Percentiles rank a stretch among this genome's conserved stretches.
Evolutionary conservation across 2,888 invertebrate species (phyloP).

Genomic region (Flexamia atlantica): DNA sequence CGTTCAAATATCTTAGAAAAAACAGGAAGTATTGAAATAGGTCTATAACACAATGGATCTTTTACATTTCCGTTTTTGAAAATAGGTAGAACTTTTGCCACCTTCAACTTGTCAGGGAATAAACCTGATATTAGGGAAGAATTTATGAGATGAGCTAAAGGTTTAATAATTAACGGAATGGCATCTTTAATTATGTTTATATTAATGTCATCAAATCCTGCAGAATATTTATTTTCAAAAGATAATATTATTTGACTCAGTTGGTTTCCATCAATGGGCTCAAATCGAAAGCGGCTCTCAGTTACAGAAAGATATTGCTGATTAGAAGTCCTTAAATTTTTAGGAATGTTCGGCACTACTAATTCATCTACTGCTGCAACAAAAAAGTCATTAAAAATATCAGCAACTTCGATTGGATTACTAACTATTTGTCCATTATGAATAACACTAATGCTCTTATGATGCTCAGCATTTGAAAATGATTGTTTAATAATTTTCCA

Average conservation of each 20-base stretch:
- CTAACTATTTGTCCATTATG: background rate
- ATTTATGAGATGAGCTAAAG: background rate
- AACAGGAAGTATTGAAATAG: background rate
- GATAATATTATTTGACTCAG: background rate
- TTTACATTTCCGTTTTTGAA: slow-evolving; percentile 29
- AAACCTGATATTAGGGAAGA: slow-evolving; percentile 32
- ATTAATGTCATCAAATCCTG: slow-evolving; percentile 2
- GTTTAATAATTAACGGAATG: background rate
- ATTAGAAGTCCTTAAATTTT: background rate
- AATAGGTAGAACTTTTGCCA: background rate
- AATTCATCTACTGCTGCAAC: background rate
- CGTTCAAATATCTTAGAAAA: slow-evolving; percentile 28
- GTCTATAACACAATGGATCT: slow-evolving; percentile 13
- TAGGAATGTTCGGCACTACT: background rate
- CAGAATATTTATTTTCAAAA: slow-evolving; percentile 28
- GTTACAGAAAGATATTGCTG: background rate
- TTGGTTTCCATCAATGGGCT: background rate
- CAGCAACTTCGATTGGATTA: background rate
- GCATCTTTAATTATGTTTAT: background rate
- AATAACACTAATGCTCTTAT: background rate
- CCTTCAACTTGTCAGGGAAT: background rate
- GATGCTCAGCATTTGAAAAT: background rate
- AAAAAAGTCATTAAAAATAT: slow-evolving; percentile 21
- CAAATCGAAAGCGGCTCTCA: background rate
- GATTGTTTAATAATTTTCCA: background rate